These are phyloP conservation scores for Zaprionus capensis DNA, from an alignment of 1,140 invertebrate species.

Conservation along the genomic window DNA sequence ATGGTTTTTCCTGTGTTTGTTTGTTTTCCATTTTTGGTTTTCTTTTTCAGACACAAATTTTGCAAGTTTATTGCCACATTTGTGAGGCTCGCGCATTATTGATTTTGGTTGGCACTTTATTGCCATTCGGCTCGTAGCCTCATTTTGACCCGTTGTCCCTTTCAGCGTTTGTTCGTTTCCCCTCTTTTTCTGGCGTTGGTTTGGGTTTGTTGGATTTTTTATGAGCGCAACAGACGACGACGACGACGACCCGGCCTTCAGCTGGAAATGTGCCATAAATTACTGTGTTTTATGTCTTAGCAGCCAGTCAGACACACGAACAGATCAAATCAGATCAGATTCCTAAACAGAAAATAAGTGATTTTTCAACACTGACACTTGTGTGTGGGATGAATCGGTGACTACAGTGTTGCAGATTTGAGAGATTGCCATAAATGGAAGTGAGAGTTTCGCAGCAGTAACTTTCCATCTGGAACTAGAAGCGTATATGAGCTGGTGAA, in stretches of 20 bases:
- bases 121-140: constrained; percentile 38
- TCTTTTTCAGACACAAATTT: constrained; percentile 53
- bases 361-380: constrained; percentile 49
- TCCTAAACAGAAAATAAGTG: constrained; percentile 53
- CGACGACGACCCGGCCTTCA: constrained; percentile 28
- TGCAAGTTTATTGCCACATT: constrained; percentile 59
- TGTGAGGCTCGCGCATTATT: constrained; percentile 56
- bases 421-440: background rate
- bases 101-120: constrained; percentile 65
- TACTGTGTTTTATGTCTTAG: constrained; percentile 74
- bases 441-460: background rate
- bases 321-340: constrained; percentile 65
- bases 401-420: background rate
- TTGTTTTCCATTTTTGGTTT: constrained; percentile 6
- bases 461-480: background rate
- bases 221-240: constrained; percentile 68
- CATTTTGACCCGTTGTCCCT: constrained; percentile 43
- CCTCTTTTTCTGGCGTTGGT: constrained; percentile 19
- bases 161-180: constrained; percentile 32
- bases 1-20: constrained; percentile 8
- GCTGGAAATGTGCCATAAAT: constrained; percentile 79
- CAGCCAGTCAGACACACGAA: constrained; percentile 44
- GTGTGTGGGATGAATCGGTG: background rate
- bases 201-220: constrained; percentile 44
- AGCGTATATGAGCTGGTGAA: background rate